Evolutionary conservation across 2,797 vertebrate species (phyloP).

Genomic region (Thaleichthys pacificus): DNA sequence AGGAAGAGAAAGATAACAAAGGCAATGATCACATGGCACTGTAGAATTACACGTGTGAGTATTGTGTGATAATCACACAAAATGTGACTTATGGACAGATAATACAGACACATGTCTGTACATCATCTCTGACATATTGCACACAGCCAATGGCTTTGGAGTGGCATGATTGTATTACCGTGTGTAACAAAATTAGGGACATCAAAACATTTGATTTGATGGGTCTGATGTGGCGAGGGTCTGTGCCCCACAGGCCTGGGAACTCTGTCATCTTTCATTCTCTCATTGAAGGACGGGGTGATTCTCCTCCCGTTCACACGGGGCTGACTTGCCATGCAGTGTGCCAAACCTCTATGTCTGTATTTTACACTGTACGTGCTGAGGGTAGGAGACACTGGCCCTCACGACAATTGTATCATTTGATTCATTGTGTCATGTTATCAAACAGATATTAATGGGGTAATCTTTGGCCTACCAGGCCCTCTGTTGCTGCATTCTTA

Average conservation of each 20-base stretch:
- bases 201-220: neutral
- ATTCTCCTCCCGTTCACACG: neutral
- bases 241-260: neutral
- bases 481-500: conserved; percentile 8
- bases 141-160: neutral
- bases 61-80: too few species aligned
- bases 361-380: neutral
- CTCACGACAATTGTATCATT: neutral
- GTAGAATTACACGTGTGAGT: neutral
- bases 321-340: neutral
- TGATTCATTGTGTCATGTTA: neutral
- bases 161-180: neutral
- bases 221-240: neutral
- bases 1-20: neutral
- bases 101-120: neutral
- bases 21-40: neutral
- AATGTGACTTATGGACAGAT: too few species aligned
- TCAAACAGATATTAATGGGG: neutral
- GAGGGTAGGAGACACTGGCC: too few species aligned
- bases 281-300: neutral
- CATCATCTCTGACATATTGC: neutral
- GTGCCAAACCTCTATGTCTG: neutral
- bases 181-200: neutral
- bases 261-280: conserved; percentile 3
- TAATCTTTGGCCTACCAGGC: neutral